Percentiles rank a stretch among this genome's conserved stretches.
Evolutionary conservation across 2,888 invertebrate species (phyloP).

Genomic region (Nomada ferruginata): DNA sequence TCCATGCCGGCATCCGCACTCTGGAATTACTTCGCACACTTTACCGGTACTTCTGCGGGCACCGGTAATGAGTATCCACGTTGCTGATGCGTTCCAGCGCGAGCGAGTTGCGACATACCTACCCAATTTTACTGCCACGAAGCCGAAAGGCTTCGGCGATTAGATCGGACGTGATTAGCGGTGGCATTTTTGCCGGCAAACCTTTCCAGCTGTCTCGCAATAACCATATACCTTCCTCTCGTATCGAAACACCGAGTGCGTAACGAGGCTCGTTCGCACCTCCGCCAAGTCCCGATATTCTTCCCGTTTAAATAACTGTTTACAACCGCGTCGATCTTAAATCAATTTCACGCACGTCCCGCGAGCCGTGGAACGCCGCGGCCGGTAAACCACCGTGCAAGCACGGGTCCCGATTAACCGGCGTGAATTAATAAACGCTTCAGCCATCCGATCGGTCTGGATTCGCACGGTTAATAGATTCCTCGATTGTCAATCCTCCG

Average conservation of each 20-base stretch:
- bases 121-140: conserved; percentile 50
- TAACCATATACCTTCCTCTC: conserved; percentile 6
- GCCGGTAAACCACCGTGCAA: background rate
- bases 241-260: background rate
- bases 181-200: conserved; percentile 37
- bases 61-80: conserved; percentile 47
- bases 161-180: conserved; percentile 54
- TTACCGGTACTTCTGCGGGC: conserved; percentile 41
- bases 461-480: conserved; percentile 37
- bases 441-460: conserved; percentile 8
- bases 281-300: conserved; percentile 22
- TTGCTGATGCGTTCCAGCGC: conserved; percentile 19
- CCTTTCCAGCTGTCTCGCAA: conserved; percentile 37
- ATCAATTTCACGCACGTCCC: conserved; percentile 65
- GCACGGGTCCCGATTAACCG: conserved; percentile 22
- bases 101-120: conserved; percentile 15
- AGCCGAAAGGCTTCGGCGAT: conserved; percentile 33
- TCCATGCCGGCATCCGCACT: conserved; percentile 26
- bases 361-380: background rate
- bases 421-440: conserved; percentile 37
- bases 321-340: conserved; percentile 57
- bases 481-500: conserved; percentile 48
- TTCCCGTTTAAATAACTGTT: conserved; percentile 44
- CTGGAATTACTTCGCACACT: conserved; percentile 52
- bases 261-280: conserved; percentile 32